Base-by-base conservation (phyloP, 2,113 vertebrate genomes). In the Chrysemys picta region DNA sequence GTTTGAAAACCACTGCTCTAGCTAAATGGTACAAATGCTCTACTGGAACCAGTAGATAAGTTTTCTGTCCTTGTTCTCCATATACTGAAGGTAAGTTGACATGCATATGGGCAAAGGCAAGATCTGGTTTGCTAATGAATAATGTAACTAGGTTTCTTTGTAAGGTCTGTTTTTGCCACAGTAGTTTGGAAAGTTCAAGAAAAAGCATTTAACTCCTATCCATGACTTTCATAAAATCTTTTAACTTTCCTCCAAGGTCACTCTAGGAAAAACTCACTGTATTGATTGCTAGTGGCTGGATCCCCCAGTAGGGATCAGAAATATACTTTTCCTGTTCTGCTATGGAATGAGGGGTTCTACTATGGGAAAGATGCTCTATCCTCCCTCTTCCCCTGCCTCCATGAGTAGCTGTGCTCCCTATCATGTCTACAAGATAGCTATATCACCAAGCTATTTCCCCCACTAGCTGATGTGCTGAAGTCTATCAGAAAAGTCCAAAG, bases 21-120 rank as follows among this genome's bases (percentile, higher is more conserved):
- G 80, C 88, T 86, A 93, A 94, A 91, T 87, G 93, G 21, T 57
- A 56, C 52, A 91, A 91, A 82, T 69, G 35, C 90, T 90, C 88
- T 96, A 89, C 95, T 96, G 88, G 93, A 94, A 94, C 52, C 27
- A 93, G 24, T 24, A 88, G 84, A 90, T 94, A 78, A 84, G 56
- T 69, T 94, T 86, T 69, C 52, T 95, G 84, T 59, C 52, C n/a
- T 84, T 52, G 24, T 87, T 65, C 94, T 91, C 91, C 95, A 45
- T 85, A 65, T 56, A 47, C n/a, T 17, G 0, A 80, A 42, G 42
- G 42, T 8, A 47, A 57, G 27, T 27, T 47, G 83, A 38, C 29
- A 29, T 19, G 6, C 93, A 57, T 57, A 57, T 27, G 24, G 22
- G 56, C 56, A 57, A 17, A 27, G 45, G 25, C 42, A 31, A 83